Conservation (phyloP, 2,797 vertebrate genomes). For the Neoniphon sammara region DNA sequence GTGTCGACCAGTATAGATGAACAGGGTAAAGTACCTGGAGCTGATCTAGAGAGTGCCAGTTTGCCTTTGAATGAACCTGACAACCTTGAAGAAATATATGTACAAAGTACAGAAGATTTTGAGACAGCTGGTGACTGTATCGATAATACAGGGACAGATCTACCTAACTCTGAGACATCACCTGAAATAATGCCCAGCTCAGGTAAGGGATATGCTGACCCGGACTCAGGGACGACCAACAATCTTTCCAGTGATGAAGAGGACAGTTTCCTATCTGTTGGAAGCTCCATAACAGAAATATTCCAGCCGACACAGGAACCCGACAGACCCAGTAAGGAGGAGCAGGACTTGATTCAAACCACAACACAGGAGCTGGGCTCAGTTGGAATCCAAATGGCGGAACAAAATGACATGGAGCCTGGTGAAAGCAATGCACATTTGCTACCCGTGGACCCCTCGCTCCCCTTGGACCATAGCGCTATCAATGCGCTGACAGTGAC, state of each 20-base stretch:
- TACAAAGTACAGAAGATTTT: neutral
- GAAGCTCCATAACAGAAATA: conserved; percentile 72
- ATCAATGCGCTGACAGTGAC: conserved; percentile 1
- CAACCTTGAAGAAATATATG: conserved; percentile 16
- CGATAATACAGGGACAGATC: conserved; percentile 18
- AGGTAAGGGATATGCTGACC: conserved; percentile 15
- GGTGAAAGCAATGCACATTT: conserved; percentile 7
- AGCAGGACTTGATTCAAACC: conserved; percentile 15
- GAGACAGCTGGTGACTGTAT: neutral
- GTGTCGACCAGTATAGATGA: conserved; percentile 21
- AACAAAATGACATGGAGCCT: conserved; percentile 12
- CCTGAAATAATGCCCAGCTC: conserved; percentile 21
- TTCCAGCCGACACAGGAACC: conserved; percentile 61
- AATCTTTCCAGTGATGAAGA: conserved; percentile 71
- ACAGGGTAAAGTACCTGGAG: conserved; percentile 12
- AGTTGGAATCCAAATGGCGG: conserved; percentile 15
- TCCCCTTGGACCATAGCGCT: conserved; percentile 23
- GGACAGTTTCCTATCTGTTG: conserved; percentile 67
- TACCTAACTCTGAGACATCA: conserved; percentile 1
- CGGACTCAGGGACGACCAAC: conserved; percentile 14
- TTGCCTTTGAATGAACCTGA: conserved; percentile 33
- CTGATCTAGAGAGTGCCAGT: conserved; percentile 14
- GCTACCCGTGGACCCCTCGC: neutral
- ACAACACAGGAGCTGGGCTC: neutral
- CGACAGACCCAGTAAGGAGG: neutral